Conservation (phyloP, 2,797 vertebrate genomes). For the Brachyalestes nurse region DNA sequence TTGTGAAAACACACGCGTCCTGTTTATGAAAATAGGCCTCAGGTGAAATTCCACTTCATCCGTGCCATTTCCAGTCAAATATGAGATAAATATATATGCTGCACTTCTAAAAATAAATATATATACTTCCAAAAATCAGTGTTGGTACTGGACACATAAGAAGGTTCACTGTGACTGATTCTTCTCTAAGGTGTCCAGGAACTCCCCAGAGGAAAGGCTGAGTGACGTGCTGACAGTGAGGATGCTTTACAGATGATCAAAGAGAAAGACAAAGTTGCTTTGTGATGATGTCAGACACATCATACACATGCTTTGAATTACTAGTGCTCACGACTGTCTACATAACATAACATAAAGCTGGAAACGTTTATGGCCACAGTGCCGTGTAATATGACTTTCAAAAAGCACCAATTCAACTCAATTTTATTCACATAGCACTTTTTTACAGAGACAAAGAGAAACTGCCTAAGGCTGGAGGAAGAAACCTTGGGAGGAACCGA, state of each 20-base stretch:
- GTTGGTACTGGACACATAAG: not conserved
- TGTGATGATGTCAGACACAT: not conserved
- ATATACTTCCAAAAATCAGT: not conserved
- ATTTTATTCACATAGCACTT: too few relatives aligned
- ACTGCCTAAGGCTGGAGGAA: too few relatives aligned
- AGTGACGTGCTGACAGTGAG: not conserved
- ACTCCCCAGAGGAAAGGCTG: not conserved
- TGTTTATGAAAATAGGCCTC: not conserved
- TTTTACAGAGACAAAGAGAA: too few relatives aligned
- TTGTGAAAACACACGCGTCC: not conserved
- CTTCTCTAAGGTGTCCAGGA: not conserved
- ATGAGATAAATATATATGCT: constrained; percentile 5
- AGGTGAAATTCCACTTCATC: not conserved
- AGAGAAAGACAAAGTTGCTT: not conserved
- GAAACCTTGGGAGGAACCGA: too few relatives aligned
- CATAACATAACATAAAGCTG: not conserved
- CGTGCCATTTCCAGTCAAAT: not conserved
- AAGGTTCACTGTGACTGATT: not conserved
- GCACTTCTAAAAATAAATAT: constrained; percentile 22
- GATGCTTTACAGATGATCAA: not conserved
- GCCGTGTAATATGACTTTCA: not conserved
- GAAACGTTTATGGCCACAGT: not conserved
- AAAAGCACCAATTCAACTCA: not conserved
- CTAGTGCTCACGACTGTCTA: not conserved
- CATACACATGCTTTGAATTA: constrained; percentile 4